phyloP scores from a whole-genome alignment of 1,140 invertebrate species.

The Dysdera silvatica region DNA sequence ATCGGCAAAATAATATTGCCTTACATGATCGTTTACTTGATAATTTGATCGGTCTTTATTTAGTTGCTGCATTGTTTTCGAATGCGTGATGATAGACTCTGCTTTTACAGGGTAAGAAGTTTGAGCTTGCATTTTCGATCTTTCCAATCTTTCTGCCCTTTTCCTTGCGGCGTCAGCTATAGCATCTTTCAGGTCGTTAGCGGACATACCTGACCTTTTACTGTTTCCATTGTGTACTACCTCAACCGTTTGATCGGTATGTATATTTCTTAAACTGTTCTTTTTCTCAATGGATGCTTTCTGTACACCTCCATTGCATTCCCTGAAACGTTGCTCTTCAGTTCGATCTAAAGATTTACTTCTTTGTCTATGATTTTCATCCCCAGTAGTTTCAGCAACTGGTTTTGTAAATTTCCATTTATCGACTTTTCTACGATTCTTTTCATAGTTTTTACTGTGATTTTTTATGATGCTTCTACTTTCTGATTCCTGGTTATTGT shows the following conservation, averaged over 20 bases:
- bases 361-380: background rate
- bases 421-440: constrained; percentile 20
- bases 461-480: background rate
- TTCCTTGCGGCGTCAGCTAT: constrained; percentile 20
- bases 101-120: too few relatives aligned
- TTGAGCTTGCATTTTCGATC: too few relatives aligned
- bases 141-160: constrained; percentile 5
- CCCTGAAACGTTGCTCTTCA: constrained; percentile 5
- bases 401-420: constrained; percentile 25
- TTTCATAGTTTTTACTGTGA: constrained; percentile 11
- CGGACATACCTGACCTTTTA: too few relatives aligned
- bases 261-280: constrained; percentile 5
- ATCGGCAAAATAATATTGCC: too few relatives aligned
- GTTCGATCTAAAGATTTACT: constrained; percentile 19
- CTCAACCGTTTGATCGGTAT: background rate
- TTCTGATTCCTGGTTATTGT: constrained; percentile 3
- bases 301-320: background rate
- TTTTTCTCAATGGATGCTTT: constrained; percentile 14
- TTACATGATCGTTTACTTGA: too few relatives aligned
- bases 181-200: constrained; percentile 7
- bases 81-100: too few relatives aligned
- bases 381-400: background rate
- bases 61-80: too few relatives aligned
- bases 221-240: too few relatives aligned
- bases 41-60: too few relatives aligned